Conservation (phyloP, 2,888 invertebrate species). For the Anorthoa munda region DNA sequence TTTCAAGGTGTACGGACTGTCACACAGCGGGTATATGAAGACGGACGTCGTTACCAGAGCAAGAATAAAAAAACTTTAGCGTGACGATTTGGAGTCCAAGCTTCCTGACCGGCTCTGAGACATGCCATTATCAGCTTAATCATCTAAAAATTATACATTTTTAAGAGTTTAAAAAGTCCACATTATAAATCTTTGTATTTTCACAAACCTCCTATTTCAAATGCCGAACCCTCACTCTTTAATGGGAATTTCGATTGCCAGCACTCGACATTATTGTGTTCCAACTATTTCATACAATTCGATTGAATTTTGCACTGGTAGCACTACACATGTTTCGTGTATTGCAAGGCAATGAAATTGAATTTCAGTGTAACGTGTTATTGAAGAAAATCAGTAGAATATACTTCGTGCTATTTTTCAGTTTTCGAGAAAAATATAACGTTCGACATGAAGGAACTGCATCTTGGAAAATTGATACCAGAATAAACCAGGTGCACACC, state of each 20-base stretch:
- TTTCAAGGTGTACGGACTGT: no score
- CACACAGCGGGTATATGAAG: no score
- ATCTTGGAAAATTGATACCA: neutral
- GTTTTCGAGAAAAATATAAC: conserved; percentile 6
- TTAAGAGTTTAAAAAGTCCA: neutral
- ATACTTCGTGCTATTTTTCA: conserved; percentile 19
- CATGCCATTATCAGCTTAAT: no score
- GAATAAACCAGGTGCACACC: neutral
- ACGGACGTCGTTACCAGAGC: no score
- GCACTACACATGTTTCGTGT: conserved; percentile 19
- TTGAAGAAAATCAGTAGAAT: conserved; percentile 17
- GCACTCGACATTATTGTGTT: conserved; percentile 56
- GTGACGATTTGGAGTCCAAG: no score
- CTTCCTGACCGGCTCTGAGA: neutral
- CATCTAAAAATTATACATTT: no score
- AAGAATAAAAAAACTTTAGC: no score
- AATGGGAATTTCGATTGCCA: conserved; percentile 60
- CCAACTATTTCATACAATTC: conserved; percentile 57
- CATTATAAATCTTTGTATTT: conserved; percentile 56
- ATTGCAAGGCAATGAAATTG: conserved; percentile 36
- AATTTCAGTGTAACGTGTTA: conserved; percentile 39
- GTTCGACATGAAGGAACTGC: neutral
- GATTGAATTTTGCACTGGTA: conserved; percentile 36
- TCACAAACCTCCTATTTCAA: conserved; percentile 55
- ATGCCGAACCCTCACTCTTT: conserved; percentile 71